Evolutionary conservation across 2,888 invertebrate species (phyloP).

Genomic region (Siphonodentalium dalli): DNA sequence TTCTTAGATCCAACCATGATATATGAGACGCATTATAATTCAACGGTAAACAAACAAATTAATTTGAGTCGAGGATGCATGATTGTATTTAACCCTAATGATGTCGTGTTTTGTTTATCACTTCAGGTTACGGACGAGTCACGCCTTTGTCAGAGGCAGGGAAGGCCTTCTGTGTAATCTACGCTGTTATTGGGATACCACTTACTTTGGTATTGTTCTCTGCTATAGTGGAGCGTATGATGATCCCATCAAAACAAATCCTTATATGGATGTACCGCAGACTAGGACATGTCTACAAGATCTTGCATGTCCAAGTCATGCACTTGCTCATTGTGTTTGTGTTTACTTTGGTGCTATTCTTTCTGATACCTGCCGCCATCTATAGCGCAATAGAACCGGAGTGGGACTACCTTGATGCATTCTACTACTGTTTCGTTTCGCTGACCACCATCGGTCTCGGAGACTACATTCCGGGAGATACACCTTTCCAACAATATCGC

Average conservation of each 20-base stretch:
- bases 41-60: neutral
- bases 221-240: slow-evolving; percentile 81
- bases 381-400: slow-evolving; percentile 80
- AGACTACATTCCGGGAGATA: slow-evolving; percentile 87
- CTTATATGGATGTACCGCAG: slow-evolving; percentile 68
- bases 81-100: too few relatives aligned
- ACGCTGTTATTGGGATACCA: slow-evolving; percentile 84
- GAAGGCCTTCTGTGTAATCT: slow-evolving; percentile 86
- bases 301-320: slow-evolving; percentile 73
- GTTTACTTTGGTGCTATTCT: slow-evolving; percentile 71
- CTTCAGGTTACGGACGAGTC: slow-evolving; percentile 85
- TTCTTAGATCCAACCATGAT: neutral
- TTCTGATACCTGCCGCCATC: slow-evolving; percentile 78
- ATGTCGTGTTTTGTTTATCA: neutral
- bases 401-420: slow-evolving; percentile 85
- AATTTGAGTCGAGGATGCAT: too few relatives aligned
- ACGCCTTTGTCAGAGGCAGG: slow-evolving; percentile 85
- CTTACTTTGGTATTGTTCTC: slow-evolving; percentile 83
- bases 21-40: neutral
- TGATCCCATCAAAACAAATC: slow-evolving; percentile 77
- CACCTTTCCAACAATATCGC: slow-evolving; percentile 77
- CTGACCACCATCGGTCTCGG: slow-evolving; percentile 86
- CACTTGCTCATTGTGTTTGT: slow-evolving; percentile 74
- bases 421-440: slow-evolving; percentile 91
- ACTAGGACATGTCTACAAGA: slow-evolving; percentile 57